Conservation (phyloP, 2,888 invertebrate species). For the Diabrotica balteata region DNA sequence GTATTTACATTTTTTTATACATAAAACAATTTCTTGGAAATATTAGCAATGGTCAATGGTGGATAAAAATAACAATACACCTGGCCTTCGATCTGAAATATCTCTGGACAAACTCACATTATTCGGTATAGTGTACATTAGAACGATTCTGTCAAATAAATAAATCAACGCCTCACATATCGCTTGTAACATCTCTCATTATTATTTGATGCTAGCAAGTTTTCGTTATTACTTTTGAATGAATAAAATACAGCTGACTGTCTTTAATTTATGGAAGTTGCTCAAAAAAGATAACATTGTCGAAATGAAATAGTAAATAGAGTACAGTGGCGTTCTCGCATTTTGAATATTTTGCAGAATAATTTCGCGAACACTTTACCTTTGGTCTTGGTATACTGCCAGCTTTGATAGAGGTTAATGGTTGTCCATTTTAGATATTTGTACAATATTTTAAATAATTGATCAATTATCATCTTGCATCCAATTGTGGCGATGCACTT, state of each 20-base stretch:
- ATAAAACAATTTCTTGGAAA: too few relatives aligned
- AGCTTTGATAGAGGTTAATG: too few relatives aligned
- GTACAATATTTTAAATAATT: too few relatives aligned
- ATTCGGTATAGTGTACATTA: constrained; percentile 42
- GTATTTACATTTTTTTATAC: too few relatives aligned
- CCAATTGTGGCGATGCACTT: too few relatives aligned
- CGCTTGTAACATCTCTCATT: constrained; percentile 40
- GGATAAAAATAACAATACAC: background rate
- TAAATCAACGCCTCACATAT: constrained; percentile 46
- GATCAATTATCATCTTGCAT: too few relatives aligned
- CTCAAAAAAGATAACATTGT: background rate
- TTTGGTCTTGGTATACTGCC: too few relatives aligned
- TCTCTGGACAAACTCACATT: background rate
- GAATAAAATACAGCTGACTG: constrained; percentile 1
- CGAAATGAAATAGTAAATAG: background rate
- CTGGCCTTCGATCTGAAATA: background rate
- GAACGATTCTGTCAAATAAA: constrained; percentile 45
- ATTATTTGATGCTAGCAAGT: constrained; percentile 11
- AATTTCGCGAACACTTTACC: too few relatives aligned
- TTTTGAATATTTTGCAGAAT: too few relatives aligned
- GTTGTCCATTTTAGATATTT: too few relatives aligned
- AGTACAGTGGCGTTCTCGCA: background rate
- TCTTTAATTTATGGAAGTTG: background rate
- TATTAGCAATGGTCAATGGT: too few relatives aligned
- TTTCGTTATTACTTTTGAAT: constrained; percentile 10